Evolutionary conservation across 2,113 vertebrate genomes (phyloP).

Genomic region (Hirundichthys speculiger): DNA sequence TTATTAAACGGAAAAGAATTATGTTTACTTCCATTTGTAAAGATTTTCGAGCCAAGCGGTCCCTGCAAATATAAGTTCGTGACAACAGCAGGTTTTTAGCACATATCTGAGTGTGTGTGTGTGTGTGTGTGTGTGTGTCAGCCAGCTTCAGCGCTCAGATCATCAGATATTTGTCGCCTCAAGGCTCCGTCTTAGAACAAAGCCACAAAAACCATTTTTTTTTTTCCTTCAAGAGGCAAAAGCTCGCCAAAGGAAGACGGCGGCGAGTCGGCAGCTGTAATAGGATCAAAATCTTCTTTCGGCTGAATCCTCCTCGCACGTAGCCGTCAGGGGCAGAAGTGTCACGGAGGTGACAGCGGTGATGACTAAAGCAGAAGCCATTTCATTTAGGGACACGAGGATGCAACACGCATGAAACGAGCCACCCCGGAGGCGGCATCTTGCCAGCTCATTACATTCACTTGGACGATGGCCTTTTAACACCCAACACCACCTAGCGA

Average conservation of each 20-base stretch:
- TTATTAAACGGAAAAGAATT: constrained; percentile 47
- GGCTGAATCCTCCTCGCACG: too few species aligned
- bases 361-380: constrained; percentile 61
- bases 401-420: constrained; percentile 45
- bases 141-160: background rate
- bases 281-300: too few species aligned
- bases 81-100: constrained; percentile 38
- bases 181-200: constrained; percentile 24
- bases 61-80: background rate
- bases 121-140: constrained; percentile 13
- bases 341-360: constrained; percentile 32
- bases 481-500: constrained; percentile 50
- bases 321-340: constrained; percentile 1
- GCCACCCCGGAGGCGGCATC: constrained; percentile 63
- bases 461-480: constrained; percentile 55
- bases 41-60: background rate
- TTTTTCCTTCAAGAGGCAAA: constrained; percentile 24
- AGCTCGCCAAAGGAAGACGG: constrained; percentile 4
- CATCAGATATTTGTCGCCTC: constrained; percentile 12
- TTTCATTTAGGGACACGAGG: constrained; percentile 42
- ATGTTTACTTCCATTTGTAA: constrained; percentile 40
- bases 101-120: constrained; percentile 5
- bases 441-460: constrained; percentile 64
- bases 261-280: background rate
- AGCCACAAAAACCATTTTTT: constrained; percentile 24